Evolutionary conservation across 2,113 vertebrate genomes (phyloP).

Genomic region (Cephalopterus ornatus): DNA sequence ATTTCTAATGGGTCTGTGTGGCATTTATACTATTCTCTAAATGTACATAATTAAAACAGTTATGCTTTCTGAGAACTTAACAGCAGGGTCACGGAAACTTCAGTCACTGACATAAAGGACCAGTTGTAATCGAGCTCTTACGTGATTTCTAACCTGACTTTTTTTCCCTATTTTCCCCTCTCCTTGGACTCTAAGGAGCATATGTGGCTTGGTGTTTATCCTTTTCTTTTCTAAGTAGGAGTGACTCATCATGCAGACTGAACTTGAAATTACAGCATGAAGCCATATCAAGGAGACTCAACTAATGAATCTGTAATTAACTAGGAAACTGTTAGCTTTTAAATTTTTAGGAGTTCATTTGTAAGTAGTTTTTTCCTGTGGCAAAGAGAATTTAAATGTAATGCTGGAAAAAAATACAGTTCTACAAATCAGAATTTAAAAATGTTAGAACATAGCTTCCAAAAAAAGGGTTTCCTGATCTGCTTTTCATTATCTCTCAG

Average conservation of each 20-base stretch:
- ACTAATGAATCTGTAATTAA: not conserved
- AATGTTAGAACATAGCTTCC: not conserved
- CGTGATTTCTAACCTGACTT: not conserved
- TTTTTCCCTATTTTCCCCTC: not conserved
- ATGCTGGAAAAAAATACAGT: not conserved
- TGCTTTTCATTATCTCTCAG: not conserved
- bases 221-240: not conserved
- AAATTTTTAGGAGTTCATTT: not conserved
- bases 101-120: not conserved
- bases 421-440: not conserved
- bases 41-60: not conserved
- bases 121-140: not conserved
- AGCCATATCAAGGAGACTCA: not conserved
- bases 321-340: not conserved
- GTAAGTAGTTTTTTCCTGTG: not conserved
- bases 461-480: not conserved
- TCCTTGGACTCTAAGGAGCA: not conserved
- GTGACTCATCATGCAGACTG: not conserved
- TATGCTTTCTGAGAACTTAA: not conserved
- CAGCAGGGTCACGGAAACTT: not conserved
- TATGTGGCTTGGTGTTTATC: not conserved
- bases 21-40: not conserved
- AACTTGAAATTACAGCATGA: not conserved
- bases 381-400: not conserved
- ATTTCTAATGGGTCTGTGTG: constrained; percentile 67